These are phyloP conservation scores for Ailuropoda melanoleuca DNA, from an alignment of 2,113 vertebrate species.

Conservation along the genomic window DNA sequence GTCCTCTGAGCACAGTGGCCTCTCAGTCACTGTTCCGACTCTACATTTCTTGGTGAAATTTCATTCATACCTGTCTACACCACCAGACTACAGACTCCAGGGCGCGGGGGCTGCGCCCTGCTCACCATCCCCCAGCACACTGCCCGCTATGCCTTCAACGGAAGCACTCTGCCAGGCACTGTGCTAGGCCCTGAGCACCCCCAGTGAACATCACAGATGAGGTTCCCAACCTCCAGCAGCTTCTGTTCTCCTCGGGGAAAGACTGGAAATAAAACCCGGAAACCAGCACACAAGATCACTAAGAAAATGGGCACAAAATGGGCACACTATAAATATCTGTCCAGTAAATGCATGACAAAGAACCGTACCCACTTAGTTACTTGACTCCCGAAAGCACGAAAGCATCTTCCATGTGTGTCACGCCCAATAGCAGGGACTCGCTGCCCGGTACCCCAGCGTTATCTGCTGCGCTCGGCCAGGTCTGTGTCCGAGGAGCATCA, in stretches of 20 bases:
- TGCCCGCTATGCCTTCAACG: neutral
- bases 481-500: neutral
- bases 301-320: neutral
- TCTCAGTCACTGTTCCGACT: neutral
- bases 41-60: neutral
- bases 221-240: neutral
- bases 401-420: neutral
- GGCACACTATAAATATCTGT: fast-evolving
- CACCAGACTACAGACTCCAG: neutral
- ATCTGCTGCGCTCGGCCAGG: neutral
- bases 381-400: neutral
- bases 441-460: fast-evolving
- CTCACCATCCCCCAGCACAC: neutral
- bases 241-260: neutral
- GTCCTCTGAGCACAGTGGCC: neutral
- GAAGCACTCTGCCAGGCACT: neutral
- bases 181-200: neutral
- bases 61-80: neutral
- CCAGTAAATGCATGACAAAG: neutral
- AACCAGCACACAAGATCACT: neutral
- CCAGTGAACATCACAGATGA: neutral
- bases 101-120: neutral
- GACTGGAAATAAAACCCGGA: neutral
- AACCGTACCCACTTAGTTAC: neutral
- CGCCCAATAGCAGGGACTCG: neutral